Base-by-base conservation (phyloP, 2,113 vertebrate genomes). In the Arenaria interpres region DNA sequence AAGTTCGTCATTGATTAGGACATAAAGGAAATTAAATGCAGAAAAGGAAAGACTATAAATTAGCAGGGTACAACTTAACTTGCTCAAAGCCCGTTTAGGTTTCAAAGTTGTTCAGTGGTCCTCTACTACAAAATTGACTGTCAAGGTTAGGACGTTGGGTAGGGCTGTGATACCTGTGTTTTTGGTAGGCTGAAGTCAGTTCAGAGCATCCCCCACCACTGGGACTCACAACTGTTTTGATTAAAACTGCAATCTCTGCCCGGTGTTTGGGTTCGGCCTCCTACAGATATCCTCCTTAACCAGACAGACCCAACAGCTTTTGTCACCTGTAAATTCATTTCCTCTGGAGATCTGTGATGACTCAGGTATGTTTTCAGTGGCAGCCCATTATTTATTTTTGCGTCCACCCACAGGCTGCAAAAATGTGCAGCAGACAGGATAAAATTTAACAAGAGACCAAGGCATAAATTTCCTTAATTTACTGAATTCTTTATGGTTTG, bases 321-420 rank as follows among this genome's bases (percentile, higher is more conserved):
- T 81, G 24, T 71, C 92, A 92, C 92, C 83, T 92, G 79, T 57
- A 66, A 86, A 33, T 17, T 88, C 20, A 62, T 86, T 95, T 96
- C 71, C 85, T 80, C 67, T 85, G 48, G 67, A 90, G 48, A 45
- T 57, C 62, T 77, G 27, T 88, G 53, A 45, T 93, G 90, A 93
- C 30, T 93, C 75, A 92, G 63, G 75, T 83, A 50, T 57, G 24
- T 21, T 90, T 94, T 73, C 59, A 80, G 3, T 84, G 69, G 17
- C 41, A 83, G n/a, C n/a, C 22, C 4, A 1, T 63, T 62, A 32
- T 79, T 79, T 78, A 67, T 54, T 89, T 90, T 43, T 67, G 7
- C 7, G 57, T 53, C 50, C 63, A 77, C 28, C 37, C 50, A 72
- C 62, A 73, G 67, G 7, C 28, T 92, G 63, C 28, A 95, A 93